These are phyloP conservation scores for Zoanthus gigantus DNA, from an alignment of 92 coral and sea anemone species.

Conservation along the genomic window DNA sequence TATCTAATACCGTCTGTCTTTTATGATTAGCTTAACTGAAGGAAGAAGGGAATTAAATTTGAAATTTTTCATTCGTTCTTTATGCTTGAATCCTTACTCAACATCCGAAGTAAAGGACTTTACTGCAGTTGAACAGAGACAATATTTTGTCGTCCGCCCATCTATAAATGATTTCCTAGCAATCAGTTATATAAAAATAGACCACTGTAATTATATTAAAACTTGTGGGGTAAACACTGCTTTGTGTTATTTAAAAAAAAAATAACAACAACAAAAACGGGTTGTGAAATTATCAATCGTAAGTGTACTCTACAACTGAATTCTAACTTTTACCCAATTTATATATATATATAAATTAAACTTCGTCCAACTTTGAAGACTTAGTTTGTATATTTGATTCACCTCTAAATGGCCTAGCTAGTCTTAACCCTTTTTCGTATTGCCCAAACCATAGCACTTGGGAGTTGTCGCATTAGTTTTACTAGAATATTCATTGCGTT, in stretches of 20 bases:
- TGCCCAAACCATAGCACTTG: not conserved
- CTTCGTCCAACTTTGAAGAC: not conserved
- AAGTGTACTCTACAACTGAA: too few species aligned
- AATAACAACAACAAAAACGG: not conserved
- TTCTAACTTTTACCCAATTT: not conserved
- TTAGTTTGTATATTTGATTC: not conserved
- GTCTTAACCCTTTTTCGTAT: not conserved
- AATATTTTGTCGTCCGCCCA: not conserved
- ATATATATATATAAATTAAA: not conserved
- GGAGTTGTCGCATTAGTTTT: slow-evolving; percentile 31
- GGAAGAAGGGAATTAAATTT: not conserved
- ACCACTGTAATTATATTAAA: not conserved
- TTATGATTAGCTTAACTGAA: not conserved
- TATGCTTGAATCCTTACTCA: not conserved
- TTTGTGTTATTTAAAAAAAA: not conserved
- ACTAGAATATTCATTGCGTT: slow-evolving; percentile 47
- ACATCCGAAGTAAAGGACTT: not conserved
- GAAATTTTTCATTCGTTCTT: not conserved
- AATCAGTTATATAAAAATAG: not conserved
- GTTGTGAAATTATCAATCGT: not conserved
- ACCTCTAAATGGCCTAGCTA: not conserved
- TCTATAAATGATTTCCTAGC: not conserved
- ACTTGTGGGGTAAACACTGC: not conserved
- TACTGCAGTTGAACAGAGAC: not conserved
- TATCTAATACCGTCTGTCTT: not conserved